Evolutionary conservation across 2,797 vertebrate genomes (phyloP).

Genomic region (Epinephelus awoara): DNA sequence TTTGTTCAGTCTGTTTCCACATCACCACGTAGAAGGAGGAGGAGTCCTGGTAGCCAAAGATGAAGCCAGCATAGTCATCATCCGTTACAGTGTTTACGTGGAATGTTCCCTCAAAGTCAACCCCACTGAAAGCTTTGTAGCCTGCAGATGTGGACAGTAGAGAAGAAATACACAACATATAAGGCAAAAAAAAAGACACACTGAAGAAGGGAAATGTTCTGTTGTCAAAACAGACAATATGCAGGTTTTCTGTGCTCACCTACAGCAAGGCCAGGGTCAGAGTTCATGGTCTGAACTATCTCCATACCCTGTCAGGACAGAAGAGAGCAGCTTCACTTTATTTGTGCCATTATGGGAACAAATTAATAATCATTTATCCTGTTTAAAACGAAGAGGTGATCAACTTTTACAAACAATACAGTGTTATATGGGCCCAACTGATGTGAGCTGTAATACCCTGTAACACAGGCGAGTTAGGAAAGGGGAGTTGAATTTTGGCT

Average conservation of each 20-base stretch:
- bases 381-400: background rate
- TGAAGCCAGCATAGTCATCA: conserved; percentile 97
- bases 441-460: background rate
- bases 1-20: conserved; percentile 99
- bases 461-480: background rate
- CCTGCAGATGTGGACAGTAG: conserved; percentile 80
- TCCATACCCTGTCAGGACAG: conserved; percentile 87
- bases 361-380: background rate
- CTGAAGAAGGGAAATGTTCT: background rate
- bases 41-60: conserved; percentile 99
- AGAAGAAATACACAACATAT: background rate
- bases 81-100: conserved; percentile 98
- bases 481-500: background rate
- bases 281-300: conserved; percentile 99
- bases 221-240: background rate
- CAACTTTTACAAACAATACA: background rate
- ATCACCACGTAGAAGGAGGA: conserved; percentile 99
- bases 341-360: background rate
- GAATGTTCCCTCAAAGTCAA: conserved; percentile 99
- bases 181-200: background rate
- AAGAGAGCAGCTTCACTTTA: background rate
- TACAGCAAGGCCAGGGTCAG: conserved; percentile 97
- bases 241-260: conserved; percentile 84
- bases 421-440: background rate
- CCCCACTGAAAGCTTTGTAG: conserved; percentile 97